A percentile compares a stretch with the other conserved stretches of the same genome.
phyloP scores from a whole-genome alignment of 2,888 invertebrate genomes.

The Euzophera pinguis region DNA sequence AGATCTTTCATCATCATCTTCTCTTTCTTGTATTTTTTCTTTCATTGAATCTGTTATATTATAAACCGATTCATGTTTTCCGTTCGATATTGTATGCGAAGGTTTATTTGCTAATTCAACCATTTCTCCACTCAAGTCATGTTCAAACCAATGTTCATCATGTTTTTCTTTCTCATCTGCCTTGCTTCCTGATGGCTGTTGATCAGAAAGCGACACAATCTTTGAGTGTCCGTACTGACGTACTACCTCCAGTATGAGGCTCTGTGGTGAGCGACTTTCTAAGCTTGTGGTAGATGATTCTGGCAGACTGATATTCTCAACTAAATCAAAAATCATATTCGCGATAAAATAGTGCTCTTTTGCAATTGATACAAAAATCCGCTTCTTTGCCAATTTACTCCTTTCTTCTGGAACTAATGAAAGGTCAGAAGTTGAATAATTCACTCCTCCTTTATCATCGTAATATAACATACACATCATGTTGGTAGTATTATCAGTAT shows the following conservation, averaged over 20 bases:
- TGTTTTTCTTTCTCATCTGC: neutral
- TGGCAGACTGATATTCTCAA: conserved; percentile 26
- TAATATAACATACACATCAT: conserved; percentile 20
- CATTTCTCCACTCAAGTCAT: conserved; percentile 17
- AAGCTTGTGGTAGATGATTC: neutral
- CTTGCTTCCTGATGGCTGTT: neutral
- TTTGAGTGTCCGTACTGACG: conserved; percentile 38
- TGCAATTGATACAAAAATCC: conserved; percentile 25
- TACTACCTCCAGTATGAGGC: conserved; percentile 15
- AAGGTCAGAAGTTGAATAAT: conserved; percentile 28
- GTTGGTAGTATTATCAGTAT: conserved; percentile 18
- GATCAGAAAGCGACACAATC: conserved; percentile 22
- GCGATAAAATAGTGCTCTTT: conserved; percentile 44
- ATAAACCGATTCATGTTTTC: too few species aligned
- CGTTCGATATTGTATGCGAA: too few species aligned
- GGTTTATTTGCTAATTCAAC: neutral
- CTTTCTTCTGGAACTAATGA: conserved; percentile 44
- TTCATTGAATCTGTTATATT: neutral
- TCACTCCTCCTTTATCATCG: conserved; percentile 13
- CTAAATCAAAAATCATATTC: conserved; percentile 38
- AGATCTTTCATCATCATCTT: neutral
- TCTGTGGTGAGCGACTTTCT: neutral
- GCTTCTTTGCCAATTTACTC: conserved; percentile 28
- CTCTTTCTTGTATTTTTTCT: neutral
- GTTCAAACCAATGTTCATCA: neutral